These are phyloP conservation scores for Lindbergichthys nudifrons DNA, from an alignment of 2,797 vertebrate species.

Conservation along the genomic window DNA sequence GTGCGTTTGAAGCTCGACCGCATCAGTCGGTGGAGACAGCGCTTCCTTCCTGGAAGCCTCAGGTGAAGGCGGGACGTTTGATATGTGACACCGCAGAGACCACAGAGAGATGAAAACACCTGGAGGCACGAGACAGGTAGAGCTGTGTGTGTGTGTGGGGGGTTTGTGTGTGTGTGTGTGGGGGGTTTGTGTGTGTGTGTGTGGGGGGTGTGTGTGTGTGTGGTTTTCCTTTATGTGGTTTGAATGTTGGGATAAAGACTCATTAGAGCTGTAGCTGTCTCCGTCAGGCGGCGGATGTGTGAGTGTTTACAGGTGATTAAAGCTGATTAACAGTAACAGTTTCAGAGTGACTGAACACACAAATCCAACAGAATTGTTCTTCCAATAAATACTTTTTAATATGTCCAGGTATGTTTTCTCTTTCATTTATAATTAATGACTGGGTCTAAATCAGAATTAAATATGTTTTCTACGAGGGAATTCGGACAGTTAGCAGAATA, in stretches of 20 bases:
- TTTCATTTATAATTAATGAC: too few relatives aligned
- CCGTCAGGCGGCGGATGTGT: slow-evolving; percentile 46
- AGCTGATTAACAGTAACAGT: slow-evolving; percentile 34
- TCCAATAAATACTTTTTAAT: too few relatives aligned
- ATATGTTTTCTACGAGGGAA: too few relatives aligned
- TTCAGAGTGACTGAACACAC: slow-evolving; percentile 5
- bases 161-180: slow-evolving; percentile 17
- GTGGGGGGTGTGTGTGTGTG: slow-evolving; percentile 40
- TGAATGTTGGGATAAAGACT: slow-evolving; percentile 47
- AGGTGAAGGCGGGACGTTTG: slow-evolving; percentile 64
- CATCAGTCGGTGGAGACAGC: slow-evolving; percentile 77
- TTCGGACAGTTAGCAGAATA: too few relatives aligned
- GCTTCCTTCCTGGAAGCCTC: slow-evolving; percentile 79
- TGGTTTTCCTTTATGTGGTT: slow-evolving; percentile 65
- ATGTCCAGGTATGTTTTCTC: too few relatives aligned
- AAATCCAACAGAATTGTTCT: too few relatives aligned
- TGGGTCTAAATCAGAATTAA: too few relatives aligned
- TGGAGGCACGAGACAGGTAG: slow-evolving; percentile 58
- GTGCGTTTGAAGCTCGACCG: slow-evolving; percentile 79
- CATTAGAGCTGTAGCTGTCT: slow-evolving; percentile 53
- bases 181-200: slow-evolving; percentile 40
- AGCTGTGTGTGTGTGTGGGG: background rate
- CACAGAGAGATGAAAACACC: slow-evolving; percentile 68
- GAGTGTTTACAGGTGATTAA: slow-evolving; percentile 68
- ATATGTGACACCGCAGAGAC: slow-evolving; percentile 65